phyloP scores from a whole-genome alignment of 2,113 vertebrate species.

The Tragelaphus scriptus region DNA sequence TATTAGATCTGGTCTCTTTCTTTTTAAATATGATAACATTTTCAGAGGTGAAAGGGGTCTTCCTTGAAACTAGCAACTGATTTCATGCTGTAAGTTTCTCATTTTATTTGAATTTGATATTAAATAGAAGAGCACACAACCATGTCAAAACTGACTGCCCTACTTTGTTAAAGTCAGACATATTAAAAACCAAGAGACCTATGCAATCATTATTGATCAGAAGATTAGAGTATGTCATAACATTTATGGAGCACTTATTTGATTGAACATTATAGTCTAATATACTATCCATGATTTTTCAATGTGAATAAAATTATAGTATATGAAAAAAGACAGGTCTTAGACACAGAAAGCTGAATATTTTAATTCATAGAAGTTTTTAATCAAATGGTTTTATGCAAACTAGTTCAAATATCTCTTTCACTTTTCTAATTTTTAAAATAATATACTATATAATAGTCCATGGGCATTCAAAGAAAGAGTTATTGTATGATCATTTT shows the following conservation, averaged over 20 bases:
- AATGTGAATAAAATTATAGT: background rate
- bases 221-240: background rate
- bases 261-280: background rate
- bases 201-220: background rate
- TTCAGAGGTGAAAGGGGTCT: slow-evolving; percentile 36
- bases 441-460: background rate
- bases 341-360: background rate
- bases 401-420: background rate
- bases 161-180: background rate
- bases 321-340: background rate
- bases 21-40: slow-evolving; percentile 53
- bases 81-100: slow-evolving; percentile 37
- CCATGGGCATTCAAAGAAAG: background rate
- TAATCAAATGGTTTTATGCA: background rate
- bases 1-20: slow-evolving; percentile 5
- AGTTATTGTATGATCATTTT: background rate
- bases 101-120: slow-evolving; percentile 36
- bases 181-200: background rate
- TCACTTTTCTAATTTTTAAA: background rate
- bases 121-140: background rate
- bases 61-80: slow-evolving; percentile 40
- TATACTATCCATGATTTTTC: background rate
- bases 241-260: background rate
- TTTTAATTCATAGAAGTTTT: background rate
- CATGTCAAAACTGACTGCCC: background rate